These are phyloP conservation scores for Synanthedon vespiformis DNA, from an alignment of 2,888 invertebrate genomes.

Conservation along the genomic window DNA sequence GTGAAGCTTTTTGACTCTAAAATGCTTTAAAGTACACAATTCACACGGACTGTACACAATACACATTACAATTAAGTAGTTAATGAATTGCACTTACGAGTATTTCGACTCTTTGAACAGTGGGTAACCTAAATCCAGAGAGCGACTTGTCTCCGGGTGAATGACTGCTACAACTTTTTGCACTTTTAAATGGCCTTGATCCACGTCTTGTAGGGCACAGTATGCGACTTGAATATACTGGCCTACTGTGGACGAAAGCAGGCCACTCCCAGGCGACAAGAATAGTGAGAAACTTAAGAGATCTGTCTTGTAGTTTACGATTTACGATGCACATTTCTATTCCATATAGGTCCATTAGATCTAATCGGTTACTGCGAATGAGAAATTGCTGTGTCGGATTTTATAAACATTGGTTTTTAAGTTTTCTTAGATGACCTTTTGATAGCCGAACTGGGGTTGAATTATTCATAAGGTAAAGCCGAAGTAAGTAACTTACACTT, in stretches of 20 bases:
- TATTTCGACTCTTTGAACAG: slow-evolving; percentile 2
- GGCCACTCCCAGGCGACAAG: slow-evolving; percentile 39
- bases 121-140: slow-evolving; percentile 38
- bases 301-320: neutral
- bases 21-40: too few relatives aligned
- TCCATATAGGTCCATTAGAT: neutral
- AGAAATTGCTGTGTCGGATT: too few relatives aligned
- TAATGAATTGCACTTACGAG: too few relatives aligned
- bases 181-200: slow-evolving; percentile 39
- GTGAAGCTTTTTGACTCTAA: too few relatives aligned
- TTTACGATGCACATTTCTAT: neutral
- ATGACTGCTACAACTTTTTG: slow-evolving; percentile 40
- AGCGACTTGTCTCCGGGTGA: slow-evolving; percentile 33
- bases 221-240: slow-evolving; percentile 21
- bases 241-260: slow-evolving; percentile 43
- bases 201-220: slow-evolving; percentile 41
- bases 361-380: too few relatives aligned
- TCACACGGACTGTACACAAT: too few relatives aligned
- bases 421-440: too few relatives aligned
- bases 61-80: too few relatives aligned
- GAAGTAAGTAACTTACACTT: slow-evolving; percentile 38
- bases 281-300: slow-evolving; percentile 44
- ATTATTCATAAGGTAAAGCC: too few relatives aligned
- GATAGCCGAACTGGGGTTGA: too few relatives aligned
- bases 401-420: too few relatives aligned